Evolutionary conservation across 2,113 vertebrate genomes (phyloP).

Genomic region (Tachysurus fulvidraco): DNA sequence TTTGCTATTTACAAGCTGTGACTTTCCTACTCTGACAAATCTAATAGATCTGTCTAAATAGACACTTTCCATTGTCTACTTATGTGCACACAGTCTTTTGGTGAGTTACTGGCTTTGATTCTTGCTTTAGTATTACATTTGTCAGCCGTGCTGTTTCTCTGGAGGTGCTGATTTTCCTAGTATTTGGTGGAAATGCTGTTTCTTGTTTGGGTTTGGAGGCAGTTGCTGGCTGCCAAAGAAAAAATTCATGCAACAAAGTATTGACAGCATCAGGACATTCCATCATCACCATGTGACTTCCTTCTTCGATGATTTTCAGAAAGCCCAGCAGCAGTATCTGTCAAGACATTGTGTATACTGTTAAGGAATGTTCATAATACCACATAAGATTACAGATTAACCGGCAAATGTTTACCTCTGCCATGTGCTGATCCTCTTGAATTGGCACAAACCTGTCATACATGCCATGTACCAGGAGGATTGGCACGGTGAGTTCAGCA

Average conservation of each 20-base stretch:
- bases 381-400: not conserved
- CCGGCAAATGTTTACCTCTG: conserved; percentile 78
- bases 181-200: conserved; percentile 11
- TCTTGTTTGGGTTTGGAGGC: conserved; percentile 61
- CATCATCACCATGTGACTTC: conserved; percentile 99
- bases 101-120: conserved; percentile 32
- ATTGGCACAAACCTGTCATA: conserved; percentile 93
- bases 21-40: not conserved
- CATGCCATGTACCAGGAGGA: conserved; percentile 93
- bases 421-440: conserved; percentile 96
- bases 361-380: not conserved
- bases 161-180: conserved; percentile 20
- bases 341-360: conserved; percentile 1
- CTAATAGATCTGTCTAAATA: not conserved
- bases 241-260: conserved; percentile 94
- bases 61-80: not conserved
- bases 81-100: not conserved
- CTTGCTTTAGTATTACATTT: not conserved
- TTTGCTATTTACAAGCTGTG: not conserved
- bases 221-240: conserved; percentile 91
- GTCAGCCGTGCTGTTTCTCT: conserved; percentile 31
- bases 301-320: conserved; percentile 94
- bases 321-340: conserved; percentile 95
- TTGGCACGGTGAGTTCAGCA: conserved; percentile 90
- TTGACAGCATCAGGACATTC: conserved; percentile 96